Percentiles rank a stretch among this genome's conserved stretches.
These are phyloP conservation scores for Barbus barbus DNA, from an alignment of 2,113 vertebrate species.

Conservation along the genomic window DNA sequence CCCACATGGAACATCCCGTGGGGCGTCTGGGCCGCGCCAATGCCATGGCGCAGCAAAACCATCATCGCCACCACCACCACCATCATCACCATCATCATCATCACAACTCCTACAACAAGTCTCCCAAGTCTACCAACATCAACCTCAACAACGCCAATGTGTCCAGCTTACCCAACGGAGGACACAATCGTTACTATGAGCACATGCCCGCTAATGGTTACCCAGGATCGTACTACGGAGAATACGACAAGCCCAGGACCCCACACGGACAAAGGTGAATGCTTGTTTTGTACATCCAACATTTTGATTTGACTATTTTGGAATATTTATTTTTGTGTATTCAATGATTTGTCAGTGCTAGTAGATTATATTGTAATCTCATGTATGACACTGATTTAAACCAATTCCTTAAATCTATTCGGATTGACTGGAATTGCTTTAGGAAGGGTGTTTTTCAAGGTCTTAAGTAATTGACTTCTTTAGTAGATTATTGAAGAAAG, in stretches of 20 bases:
- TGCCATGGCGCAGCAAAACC: constrained; percentile 86
- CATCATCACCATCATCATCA: constrained; percentile 85
- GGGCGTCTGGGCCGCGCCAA: constrained; percentile 86
- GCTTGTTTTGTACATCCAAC: neutral
- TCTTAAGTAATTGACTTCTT: neutral
- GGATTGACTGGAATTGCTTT: neutral
- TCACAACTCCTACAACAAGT: constrained; percentile 88
- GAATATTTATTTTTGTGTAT: neutral
- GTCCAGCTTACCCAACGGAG: constrained; percentile 89
- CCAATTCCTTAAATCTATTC: neutral
- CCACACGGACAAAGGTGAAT: constrained; percentile 90
- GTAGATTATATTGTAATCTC: neutral
- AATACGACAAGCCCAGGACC: constrained; percentile 81
- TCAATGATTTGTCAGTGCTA: neutral
- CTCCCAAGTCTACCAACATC: constrained; percentile 95
- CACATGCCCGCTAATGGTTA: constrained; percentile 83
- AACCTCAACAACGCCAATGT: constrained; percentile 99
- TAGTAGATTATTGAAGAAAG: neutral
- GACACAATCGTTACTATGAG: constrained; percentile 82
- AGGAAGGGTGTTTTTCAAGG: too few relatives aligned
- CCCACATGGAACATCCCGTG: constrained; percentile 85
- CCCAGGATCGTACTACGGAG: constrained; percentile 76
- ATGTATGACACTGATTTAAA: neutral
- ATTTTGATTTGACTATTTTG: neutral
- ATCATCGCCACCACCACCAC: constrained; percentile 83